Percentiles rank a stretch among this genome's conserved stretches.
These are phyloP conservation scores for Anarsia innoxiella DNA, from an alignment of 2,888 invertebrate genomes.

Conservation along the genomic window DNA sequence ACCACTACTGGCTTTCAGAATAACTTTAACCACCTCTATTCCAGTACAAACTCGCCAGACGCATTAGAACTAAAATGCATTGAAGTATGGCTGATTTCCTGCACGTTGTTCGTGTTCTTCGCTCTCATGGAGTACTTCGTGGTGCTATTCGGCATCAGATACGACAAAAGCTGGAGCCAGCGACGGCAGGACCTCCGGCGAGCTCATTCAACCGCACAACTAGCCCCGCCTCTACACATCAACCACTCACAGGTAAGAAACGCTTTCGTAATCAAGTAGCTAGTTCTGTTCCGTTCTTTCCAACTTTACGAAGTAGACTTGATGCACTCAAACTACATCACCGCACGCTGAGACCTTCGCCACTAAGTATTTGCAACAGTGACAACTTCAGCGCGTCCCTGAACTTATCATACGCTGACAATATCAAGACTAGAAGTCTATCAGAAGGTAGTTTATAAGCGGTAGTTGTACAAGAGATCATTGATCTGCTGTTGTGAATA, in stretches of 20 bases:
- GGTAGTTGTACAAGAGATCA: constrained; percentile 5
- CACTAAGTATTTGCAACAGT: constrained; percentile 10
- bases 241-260: constrained; percentile 60
- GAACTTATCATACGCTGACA: too few species aligned
- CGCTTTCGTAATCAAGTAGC: too few species aligned
- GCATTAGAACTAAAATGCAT: constrained; percentile 78
- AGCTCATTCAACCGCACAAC: constrained; percentile 60
- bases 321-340: constrained; percentile 5
- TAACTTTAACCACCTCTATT: constrained; percentile 19
- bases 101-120: constrained; percentile 78
- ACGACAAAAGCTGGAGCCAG: constrained; percentile 78
- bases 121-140: constrained; percentile 79
- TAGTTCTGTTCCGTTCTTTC: too few species aligned
- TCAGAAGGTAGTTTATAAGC: neutral
- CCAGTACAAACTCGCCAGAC: constrained; percentile 78
- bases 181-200: constrained; percentile 58
- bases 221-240: constrained; percentile 56
- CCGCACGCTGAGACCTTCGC: constrained; percentile 7
- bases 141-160: constrained; percentile 78
- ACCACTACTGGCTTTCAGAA: neutral
- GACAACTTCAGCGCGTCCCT: neutral
- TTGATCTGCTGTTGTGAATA: constrained; percentile 14
- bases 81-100: constrained; percentile 80
- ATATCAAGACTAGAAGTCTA: too few species aligned
- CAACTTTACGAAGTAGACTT: constrained; percentile 2